Conservation (phyloP, 2,113 vertebrate species). For the Emydocephalus ijimae region DNA sequence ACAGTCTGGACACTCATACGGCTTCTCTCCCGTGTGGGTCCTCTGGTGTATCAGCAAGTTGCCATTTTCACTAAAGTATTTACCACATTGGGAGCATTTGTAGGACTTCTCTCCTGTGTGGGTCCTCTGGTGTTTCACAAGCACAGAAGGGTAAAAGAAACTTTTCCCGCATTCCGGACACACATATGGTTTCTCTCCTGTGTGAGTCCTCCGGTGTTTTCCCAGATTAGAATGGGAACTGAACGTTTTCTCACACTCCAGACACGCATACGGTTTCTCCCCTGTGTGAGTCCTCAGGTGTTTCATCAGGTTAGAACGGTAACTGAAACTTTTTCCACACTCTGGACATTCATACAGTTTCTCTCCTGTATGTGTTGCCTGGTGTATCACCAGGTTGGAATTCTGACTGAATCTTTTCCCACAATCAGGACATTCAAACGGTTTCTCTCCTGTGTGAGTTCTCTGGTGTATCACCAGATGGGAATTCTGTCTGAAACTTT, state of each 20-base stretch:
- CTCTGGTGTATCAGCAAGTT: too few species aligned
- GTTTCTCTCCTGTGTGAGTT: background rate
- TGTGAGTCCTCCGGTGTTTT: too few species aligned
- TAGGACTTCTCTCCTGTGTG: too few species aligned
- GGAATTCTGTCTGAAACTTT: background rate
- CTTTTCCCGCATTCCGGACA: too few species aligned
- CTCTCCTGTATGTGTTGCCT: background rate
- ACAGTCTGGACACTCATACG: too few species aligned
- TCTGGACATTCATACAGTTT: background rate
- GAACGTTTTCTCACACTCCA: background rate
- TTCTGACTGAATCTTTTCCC: background rate
- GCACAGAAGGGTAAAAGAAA: too few species aligned
- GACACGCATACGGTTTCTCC: background rate
- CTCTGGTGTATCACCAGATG: background rate
- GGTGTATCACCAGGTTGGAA: background rate
- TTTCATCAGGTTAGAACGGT: background rate
- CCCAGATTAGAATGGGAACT: background rate
- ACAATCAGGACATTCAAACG: background rate
- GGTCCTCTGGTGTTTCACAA: too few species aligned
- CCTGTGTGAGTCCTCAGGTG: background rate
- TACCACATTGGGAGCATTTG: too few species aligned
- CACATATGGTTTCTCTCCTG: too few species aligned
- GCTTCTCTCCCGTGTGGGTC: too few species aligned
- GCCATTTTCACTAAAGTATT: too few species aligned
- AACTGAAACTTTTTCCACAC: background rate